A percentile compares a stretch with the other conserved stretches of the same genome.
These are phyloP conservation scores for Metalampra italica DNA, from an alignment of 2,888 invertebrate genomes.

Conservation along the genomic window DNA sequence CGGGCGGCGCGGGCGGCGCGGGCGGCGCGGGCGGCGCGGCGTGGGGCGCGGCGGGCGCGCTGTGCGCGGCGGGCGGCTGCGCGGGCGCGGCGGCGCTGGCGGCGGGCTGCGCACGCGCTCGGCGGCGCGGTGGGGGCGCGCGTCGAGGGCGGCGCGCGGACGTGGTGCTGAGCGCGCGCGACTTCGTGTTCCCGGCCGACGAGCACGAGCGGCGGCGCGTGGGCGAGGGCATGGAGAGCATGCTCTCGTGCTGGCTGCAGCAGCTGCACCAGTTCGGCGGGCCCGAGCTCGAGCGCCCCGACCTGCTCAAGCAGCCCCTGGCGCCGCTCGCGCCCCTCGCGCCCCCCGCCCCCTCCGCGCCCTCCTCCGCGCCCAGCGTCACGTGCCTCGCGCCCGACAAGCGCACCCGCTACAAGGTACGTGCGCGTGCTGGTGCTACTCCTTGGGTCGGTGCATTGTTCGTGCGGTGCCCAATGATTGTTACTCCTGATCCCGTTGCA, in stretches of 20 bases:
- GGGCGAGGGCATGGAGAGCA: slow-evolving; percentile 88
- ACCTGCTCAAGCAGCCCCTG: slow-evolving; percentile 81
- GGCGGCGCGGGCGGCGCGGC: slow-evolving; percentile 12
- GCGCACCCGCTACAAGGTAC: slow-evolving; percentile 90
- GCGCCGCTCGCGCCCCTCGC: slow-evolving; percentile 78
- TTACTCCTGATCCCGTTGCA: too few species aligned
- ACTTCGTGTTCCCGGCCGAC: slow-evolving; percentile 44
- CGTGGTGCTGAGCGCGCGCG: slow-evolving; percentile 35
- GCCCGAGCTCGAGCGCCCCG: slow-evolving; percentile 89
- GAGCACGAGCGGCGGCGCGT: slow-evolving; percentile 56
- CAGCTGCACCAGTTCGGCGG: slow-evolving; percentile 90
- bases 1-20: slow-evolving; percentile 4
- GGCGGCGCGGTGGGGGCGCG: slow-evolving; percentile 16
- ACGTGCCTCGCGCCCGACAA: slow-evolving; percentile 78
- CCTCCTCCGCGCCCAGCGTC: slow-evolving; percentile 74
- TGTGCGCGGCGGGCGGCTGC: background rate
- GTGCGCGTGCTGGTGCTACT: too few species aligned
- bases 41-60: slow-evolving; percentile 16
- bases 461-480: too few species aligned
- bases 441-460: too few species aligned
- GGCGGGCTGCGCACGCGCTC: slow-evolving; percentile 16
- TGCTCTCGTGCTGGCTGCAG: slow-evolving; percentile 91
- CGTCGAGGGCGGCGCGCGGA: slow-evolving; percentile 31
- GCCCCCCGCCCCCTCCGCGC: slow-evolving; percentile 83
- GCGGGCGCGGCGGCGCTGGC: slow-evolving; percentile 10